These are phyloP conservation scores for Gymnothorax reevesii DNA, from an alignment of 2,797 vertebrate genomes.

Conservation along the genomic window DNA sequence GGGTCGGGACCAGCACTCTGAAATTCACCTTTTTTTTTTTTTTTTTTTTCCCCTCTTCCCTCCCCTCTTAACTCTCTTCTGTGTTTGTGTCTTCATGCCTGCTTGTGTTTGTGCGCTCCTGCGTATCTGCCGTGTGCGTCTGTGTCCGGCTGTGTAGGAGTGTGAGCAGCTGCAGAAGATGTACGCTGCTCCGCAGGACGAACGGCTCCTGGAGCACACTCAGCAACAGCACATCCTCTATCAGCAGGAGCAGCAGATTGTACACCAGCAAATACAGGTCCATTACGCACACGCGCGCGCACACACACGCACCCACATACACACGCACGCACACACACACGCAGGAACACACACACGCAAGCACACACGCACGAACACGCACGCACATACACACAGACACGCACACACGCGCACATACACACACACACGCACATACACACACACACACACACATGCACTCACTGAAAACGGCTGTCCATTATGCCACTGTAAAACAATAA, in stretches of 20 bases:
- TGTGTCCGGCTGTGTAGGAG: slow-evolving; percentile 73
- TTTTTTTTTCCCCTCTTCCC: background rate
- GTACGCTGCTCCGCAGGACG: slow-evolving; percentile 89
- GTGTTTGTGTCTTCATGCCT: background rate
- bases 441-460: slow-evolving; percentile 54
- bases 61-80: background rate
- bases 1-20: no score
- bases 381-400: background rate
- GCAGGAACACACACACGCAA: slow-evolving; percentile 6
- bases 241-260: slow-evolving; percentile 94
- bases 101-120: background rate
- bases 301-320: slow-evolving; percentile 9
- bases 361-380: slow-evolving; percentile 26
- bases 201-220: slow-evolving; percentile 90
- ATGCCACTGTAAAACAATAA: background rate
- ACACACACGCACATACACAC: slow-evolving; percentile 63
- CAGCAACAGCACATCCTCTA: slow-evolving; percentile 96
- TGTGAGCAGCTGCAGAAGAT: slow-evolving; percentile 97
- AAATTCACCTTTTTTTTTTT: background rate
- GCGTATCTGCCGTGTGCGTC: background rate
- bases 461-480: background rate
- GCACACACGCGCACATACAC: background rate
- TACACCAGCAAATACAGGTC: slow-evolving; percentile 74
- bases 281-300: background rate
- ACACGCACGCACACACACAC: slow-evolving; percentile 2